These are phyloP conservation scores for Carcinoscorpius rotundicauda DNA, from an alignment of 1,140 invertebrate species.

Conservation along the genomic window DNA sequence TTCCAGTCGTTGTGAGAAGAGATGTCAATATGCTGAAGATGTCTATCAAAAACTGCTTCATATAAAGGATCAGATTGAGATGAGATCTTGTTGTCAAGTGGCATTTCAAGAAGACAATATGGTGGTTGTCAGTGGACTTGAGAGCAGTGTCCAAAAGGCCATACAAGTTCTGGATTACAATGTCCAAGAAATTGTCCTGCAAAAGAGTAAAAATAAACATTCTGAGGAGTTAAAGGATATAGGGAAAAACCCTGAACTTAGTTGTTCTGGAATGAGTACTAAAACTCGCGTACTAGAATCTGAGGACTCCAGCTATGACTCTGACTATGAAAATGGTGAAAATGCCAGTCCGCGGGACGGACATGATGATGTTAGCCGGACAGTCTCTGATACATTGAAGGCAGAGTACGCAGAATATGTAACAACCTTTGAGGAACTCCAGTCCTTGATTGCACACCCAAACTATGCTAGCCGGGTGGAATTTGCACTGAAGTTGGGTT, in stretches of 20 bases:
- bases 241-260: neutral
- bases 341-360: conserved; percentile 24
- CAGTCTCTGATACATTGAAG: conserved; percentile 64
- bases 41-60: conserved; percentile 13
- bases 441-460: conserved; percentile 17
- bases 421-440: conserved; percentile 26
- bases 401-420: conserved; percentile 75
- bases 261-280: conserved; percentile 1
- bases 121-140: conserved; percentile 12
- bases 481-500: conserved; percentile 79
- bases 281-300: conserved; percentile 31
- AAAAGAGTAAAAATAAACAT: neutral
- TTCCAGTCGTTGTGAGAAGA: conserved; percentile 6
- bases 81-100: conserved; percentile 14
- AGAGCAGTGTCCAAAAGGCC: conserved; percentile 13
- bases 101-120: conserved; percentile 11
- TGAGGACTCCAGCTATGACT: conserved; percentile 77
- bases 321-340: conserved; percentile 60
- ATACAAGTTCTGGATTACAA: conserved; percentile 14
- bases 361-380: conserved; percentile 63
- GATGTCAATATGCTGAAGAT: conserved; percentile 14
- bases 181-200: conserved; percentile 3
- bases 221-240: neutral
- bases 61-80: conserved; percentile 18
- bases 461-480: conserved; percentile 34